Conservation (phyloP, 2,888 invertebrate species). For the Clusia tigrina region DNA sequence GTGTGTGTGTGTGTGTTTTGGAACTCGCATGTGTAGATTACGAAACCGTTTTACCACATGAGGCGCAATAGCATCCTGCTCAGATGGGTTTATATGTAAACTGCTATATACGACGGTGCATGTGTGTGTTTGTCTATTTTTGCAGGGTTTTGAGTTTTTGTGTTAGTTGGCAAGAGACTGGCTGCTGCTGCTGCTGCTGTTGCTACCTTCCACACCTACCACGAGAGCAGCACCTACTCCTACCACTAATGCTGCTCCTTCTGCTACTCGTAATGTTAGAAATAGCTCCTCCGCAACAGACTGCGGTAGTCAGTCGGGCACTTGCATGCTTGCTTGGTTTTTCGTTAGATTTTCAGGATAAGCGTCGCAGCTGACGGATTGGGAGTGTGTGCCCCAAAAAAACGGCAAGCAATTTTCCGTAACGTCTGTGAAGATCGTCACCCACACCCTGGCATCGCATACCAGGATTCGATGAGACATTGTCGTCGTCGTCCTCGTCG, state of each 20-base stretch:
- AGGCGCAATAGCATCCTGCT: not conserved
- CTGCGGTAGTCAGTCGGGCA: too few species aligned
- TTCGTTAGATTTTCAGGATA: conserved; percentile 13
- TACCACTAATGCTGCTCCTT: not conserved
- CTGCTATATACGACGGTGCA: conserved; percentile 26
- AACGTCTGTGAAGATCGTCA: conserved; percentile 47
- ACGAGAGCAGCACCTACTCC: not conserved
- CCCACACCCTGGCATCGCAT: not conserved
- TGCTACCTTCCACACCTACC: too few species aligned
- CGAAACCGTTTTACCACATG: not conserved
- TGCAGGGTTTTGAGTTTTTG: conserved; percentile 23
- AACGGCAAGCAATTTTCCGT: conserved; percentile 56
- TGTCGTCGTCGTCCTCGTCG: not conserved
- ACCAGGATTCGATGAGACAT: conserved; percentile 8
- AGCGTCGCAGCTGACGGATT: conserved; percentile 3
- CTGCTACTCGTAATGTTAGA: not conserved
- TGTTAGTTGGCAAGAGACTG: conserved; percentile 11
- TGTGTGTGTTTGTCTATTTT: conserved; percentile 15
- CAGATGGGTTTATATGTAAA: conserved; percentile 17
- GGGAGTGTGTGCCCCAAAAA: conserved; percentile 45
- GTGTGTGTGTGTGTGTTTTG: conserved; percentile 12
- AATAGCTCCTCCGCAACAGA: too few species aligned
- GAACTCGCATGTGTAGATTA: conserved; percentile 34
- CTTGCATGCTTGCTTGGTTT: too few species aligned
- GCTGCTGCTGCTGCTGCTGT: not conserved